A percentile compares a stretch with the other conserved stretches of the same genome.
These are phyloP conservation scores for Cosmorhoe ocellata DNA, from an alignment of 2,888 invertebrate genomes.

Conservation along the genomic window DNA sequence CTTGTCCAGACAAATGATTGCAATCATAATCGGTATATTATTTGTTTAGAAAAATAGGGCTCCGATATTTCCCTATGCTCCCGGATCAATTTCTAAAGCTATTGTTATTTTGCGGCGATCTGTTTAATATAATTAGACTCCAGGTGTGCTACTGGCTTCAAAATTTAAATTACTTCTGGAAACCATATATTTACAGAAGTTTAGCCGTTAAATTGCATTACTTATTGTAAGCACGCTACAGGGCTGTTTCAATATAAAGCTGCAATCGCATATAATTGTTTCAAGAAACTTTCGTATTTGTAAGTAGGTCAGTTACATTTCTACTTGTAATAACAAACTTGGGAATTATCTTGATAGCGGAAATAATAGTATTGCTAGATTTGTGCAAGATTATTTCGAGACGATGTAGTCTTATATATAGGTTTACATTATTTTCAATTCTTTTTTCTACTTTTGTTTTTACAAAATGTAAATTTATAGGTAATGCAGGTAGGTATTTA, in stretches of 20 bases:
- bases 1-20: no score
- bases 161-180: not conserved
- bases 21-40: no score
- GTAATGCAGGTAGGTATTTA: no score
- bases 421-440: no score
- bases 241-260: constrained; percentile 25
- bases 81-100: no score
- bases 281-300: constrained; percentile 26
- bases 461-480: no score
- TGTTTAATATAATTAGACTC: not conserved
- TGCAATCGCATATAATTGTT: constrained; percentile 34
- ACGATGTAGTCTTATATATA: no score
- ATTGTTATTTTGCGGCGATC: no score
- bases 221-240: constrained; percentile 31
- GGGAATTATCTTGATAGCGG: constrained; percentile 16
- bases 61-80: no score
- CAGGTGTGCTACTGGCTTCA: not conserved
- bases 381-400: constrained; percentile 1
- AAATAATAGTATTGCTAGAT: constrained; percentile 13
- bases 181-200: constrained; percentile 21
- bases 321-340: constrained; percentile 22
- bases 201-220: constrained; percentile 33
- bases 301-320: constrained; percentile 31
- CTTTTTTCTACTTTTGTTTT: no score
- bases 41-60: no score